Conservation (phyloP, 2,888 invertebrate species). For the Cataglyphis livida region DNA sequence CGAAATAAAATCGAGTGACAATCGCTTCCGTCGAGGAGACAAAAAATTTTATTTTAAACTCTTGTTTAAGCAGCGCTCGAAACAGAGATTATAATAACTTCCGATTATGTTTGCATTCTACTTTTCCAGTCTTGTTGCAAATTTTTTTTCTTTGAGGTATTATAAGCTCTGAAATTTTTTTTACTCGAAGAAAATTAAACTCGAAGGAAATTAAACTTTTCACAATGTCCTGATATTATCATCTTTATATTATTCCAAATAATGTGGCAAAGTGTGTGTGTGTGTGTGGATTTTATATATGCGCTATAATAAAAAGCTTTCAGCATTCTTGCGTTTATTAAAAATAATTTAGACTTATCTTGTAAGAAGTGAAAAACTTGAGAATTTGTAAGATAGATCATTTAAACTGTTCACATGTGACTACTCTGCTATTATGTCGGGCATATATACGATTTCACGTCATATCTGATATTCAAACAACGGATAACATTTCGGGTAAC, state of each 20-base stretch:
- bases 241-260: not conserved
- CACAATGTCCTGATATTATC: not conserved
- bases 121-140: not conserved
- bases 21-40: conserved; percentile 1
- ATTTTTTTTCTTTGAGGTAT: conserved; percentile 4
- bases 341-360: conserved; percentile 1
- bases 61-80: conserved; percentile 18
- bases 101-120: conserved; percentile 5
- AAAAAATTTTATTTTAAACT: conserved; percentile 13
- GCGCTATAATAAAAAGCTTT: not conserved
- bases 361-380: not conserved
- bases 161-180: not conserved
- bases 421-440: not conserved
- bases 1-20: conserved; percentile 36
- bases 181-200: not conserved
- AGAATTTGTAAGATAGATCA: not conserved
- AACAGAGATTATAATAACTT: conserved; percentile 18
- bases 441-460: not conserved
- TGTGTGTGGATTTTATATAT: not conserved
- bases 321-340: not conserved
- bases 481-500: not conserved
- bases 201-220: not conserved
- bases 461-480: not conserved
- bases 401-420: not conserved
- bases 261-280: not conserved